phyloP scores from a whole-genome alignment of 2,888 invertebrate species.

The Rhagonycha fulva region DNA sequence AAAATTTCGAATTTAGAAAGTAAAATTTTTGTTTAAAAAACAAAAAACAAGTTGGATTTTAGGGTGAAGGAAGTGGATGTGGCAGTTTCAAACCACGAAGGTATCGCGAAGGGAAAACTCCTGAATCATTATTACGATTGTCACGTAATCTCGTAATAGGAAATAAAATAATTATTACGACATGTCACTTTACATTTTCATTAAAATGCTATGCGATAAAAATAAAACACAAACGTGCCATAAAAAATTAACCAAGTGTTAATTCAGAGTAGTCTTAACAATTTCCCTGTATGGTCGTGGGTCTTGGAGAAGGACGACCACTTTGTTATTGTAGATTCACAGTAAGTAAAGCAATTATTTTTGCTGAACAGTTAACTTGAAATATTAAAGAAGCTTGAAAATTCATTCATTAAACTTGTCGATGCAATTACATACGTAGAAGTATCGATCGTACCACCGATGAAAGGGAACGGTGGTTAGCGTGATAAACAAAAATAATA shows the following conservation, averaged over 20 bases:
- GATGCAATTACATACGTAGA: neutral
- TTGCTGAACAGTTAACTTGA: conserved; percentile 13
- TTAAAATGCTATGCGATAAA: neutral
- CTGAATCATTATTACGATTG: neutral
- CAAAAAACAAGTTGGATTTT: neutral
- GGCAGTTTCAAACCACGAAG: neutral
- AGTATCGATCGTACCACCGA: neutral
- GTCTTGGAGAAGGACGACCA: conserved; percentile 30
- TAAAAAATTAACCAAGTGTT: neutral
- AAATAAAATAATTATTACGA: neutral
- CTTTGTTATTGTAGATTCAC: conserved; percentile 22
- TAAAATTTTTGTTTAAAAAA: neutral
- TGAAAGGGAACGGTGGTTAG: neutral
- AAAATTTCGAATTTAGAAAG: neutral
- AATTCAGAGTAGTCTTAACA: neutral
- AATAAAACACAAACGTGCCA: neutral
- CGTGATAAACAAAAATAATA: neutral
- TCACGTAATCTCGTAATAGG: neutral
- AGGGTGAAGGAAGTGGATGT: neutral
- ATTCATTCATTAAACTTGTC: conserved; percentile 7
- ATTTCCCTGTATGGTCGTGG: conserved; percentile 31
- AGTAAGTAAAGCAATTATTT: conserved; percentile 14
- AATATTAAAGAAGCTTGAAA: conserved; percentile 2
- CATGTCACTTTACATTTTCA: neutral
- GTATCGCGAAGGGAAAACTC: neutral